phyloP scores from a whole-genome alignment of 2,797 vertebrate species.

The Nyctibius grandis region DNA sequence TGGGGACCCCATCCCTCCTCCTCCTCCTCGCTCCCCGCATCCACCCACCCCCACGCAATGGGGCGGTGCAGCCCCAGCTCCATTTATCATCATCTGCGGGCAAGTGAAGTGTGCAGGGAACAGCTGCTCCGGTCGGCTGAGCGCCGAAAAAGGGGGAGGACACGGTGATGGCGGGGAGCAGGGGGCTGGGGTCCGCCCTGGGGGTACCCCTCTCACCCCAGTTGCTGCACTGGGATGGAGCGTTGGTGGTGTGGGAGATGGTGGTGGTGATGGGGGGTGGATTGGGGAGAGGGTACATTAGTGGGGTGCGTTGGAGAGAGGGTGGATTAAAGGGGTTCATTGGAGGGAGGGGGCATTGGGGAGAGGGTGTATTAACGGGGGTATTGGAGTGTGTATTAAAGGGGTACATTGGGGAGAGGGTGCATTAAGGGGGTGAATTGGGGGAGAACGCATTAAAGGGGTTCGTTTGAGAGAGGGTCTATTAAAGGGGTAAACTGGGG shows the following conservation, averaged over 20 bases:
- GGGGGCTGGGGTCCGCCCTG: background rate
- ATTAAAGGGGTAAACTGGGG: background rate
- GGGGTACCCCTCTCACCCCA: background rate
- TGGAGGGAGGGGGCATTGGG: accelerated
- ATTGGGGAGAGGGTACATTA: background rate
- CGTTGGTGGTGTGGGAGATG: background rate
- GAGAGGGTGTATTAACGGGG: background rate
- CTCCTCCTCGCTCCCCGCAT: background rate
- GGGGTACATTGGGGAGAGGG: background rate
- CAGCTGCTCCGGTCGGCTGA: conserved; percentile 71
- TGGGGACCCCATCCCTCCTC: conserved; percentile 4
- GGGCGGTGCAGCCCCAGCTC: conserved; percentile 56
- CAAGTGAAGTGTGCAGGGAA: conserved; percentile 79
- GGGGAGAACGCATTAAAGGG: background rate
- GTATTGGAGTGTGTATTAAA: background rate
- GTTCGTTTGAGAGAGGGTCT: no score
- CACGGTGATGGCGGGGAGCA: background rate
- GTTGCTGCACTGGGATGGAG: background rate
- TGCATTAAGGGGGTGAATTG: background rate
- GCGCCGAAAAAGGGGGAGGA: background rate
- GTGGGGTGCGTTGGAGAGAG: no score
- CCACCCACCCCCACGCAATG: conserved; percentile 1
- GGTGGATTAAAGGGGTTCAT: background rate
- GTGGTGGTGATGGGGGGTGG: background rate
- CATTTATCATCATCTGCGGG: conserved; percentile 79